Conservation (phyloP, 2,113 vertebrate species). For the Corythaeola cristata region DNA sequence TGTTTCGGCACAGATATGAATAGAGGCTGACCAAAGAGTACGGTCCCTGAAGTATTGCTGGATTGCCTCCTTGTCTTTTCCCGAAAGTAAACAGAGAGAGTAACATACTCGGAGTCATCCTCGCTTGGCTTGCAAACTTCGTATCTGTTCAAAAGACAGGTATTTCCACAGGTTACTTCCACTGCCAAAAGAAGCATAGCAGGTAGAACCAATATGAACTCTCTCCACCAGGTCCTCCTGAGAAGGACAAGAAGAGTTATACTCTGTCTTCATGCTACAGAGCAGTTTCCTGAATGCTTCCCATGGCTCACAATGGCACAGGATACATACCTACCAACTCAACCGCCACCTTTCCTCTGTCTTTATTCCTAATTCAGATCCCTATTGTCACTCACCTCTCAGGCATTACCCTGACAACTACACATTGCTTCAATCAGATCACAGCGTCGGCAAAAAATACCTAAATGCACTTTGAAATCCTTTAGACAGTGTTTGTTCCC, state of each 20-base stretch:
- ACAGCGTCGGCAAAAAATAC: background rate
- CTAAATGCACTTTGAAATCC: background rate
- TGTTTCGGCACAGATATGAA: constrained; percentile 87
- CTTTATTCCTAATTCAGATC: background rate
- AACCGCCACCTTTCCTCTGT: background rate
- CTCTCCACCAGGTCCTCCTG: background rate
- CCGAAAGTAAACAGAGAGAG: constrained; percentile 91
- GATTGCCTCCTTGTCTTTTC: constrained; percentile 85
- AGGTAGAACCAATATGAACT: background rate
- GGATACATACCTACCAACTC: background rate
- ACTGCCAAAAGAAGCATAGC: background rate
- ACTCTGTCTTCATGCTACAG: background rate
- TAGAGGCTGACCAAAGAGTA: constrained; percentile 93
- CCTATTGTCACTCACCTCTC: background rate
- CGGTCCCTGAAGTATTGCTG: constrained; percentile 79
- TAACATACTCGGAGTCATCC: constrained; percentile 74
- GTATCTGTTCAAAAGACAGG: constrained; percentile 78
- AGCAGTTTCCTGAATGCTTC: background rate
- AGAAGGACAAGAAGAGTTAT: background rate
- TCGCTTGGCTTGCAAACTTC: constrained; percentile 76
- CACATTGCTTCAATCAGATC: background rate
- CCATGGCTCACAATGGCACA: background rate
- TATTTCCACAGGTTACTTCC: background rate
- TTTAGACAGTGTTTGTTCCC: background rate
- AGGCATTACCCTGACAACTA: background rate